Evolutionary conservation across 1,140 invertebrate genomes (phyloP).

Genomic region (Anastrepha obliqua): DNA sequence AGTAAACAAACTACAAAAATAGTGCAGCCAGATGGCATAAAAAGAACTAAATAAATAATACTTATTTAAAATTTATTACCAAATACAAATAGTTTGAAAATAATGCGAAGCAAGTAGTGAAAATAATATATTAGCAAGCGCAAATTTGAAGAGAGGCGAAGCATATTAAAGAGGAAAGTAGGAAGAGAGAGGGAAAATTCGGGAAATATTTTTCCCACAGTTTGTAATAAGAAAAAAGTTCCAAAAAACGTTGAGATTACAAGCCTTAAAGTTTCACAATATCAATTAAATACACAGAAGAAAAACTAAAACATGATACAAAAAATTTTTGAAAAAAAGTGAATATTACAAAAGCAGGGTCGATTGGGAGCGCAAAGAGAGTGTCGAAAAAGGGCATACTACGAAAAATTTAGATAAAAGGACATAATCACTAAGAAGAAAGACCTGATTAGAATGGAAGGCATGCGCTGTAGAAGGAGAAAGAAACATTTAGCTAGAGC

Average conservation of each 20-base stretch:
- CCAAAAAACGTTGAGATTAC: slow-evolving; percentile 51
- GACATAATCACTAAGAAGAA: too few relatives aligned
- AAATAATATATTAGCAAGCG: slow-evolving; percentile 28
- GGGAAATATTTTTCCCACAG: slow-evolving; percentile 48
- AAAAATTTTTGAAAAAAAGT: not conserved
- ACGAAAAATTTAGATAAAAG: too few relatives aligned
- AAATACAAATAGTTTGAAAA: slow-evolving; percentile 48
- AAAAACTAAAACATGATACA: not conserved
- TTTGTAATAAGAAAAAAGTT: slow-evolving; percentile 49
- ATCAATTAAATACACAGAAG: slow-evolving; percentile 45
- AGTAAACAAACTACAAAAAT: slow-evolving; percentile 19
- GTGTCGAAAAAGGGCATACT: not conserved
- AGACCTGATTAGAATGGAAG: too few relatives aligned
- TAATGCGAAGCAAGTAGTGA: slow-evolving; percentile 40
- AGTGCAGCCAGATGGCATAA: not conserved
- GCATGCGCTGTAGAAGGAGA: too few relatives aligned
- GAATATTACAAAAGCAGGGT: not conserved
- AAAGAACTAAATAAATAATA: slow-evolving; percentile 34
- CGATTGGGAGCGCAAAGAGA: not conserved
- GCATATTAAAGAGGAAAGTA: not conserved
- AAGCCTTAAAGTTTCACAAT: slow-evolving; percentile 51
- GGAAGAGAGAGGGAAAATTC: not conserved
- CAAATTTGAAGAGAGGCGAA: slow-evolving; percentile 3
- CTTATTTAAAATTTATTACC: slow-evolving; percentile 47
- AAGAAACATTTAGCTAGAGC: too few relatives aligned